A percentile compares a stretch with the other conserved stretches of the same genome.
Conservation (phyloP, 2,113 vertebrate genomes). For the Hydrolagus affinis region DNA sequence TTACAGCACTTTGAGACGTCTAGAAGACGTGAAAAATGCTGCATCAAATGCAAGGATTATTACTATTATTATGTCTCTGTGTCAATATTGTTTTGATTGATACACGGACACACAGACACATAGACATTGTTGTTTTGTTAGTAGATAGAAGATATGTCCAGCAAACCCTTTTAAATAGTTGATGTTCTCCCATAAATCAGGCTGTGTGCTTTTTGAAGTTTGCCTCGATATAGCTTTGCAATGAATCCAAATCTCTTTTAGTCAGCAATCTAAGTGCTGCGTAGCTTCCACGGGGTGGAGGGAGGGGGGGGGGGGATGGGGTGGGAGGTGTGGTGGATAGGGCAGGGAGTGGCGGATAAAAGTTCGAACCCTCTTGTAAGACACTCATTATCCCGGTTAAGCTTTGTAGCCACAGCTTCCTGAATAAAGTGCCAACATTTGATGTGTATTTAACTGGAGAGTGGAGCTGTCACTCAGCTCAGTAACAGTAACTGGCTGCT, state of each 20-base stretch:
- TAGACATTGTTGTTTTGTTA: not conserved
- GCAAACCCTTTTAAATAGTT: not conserved
- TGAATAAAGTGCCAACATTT: conserved; percentile 22
- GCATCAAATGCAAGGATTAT: too few species aligned
- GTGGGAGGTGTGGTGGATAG: too few species aligned
- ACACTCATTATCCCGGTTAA: conserved; percentile 9
- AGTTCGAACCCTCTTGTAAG: conserved; percentile 18
- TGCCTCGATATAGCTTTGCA: not conserved
- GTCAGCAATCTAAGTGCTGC: not conserved
- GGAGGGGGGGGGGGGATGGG: too few species aligned
- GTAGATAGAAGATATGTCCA: not conserved
- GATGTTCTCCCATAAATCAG: not conserved
- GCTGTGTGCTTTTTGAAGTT: not conserved
- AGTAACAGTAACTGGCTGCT: conserved; percentile 41
- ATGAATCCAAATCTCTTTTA: not conserved
- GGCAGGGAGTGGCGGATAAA: conserved; percentile 18
- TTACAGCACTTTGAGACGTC: too few species aligned
- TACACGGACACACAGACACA: too few species aligned
- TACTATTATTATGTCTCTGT: too few species aligned
- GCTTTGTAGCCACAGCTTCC: not conserved
- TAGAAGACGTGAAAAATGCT: too few species aligned
- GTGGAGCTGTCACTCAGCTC: conserved; percentile 40
- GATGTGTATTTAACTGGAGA: conserved; percentile 35
- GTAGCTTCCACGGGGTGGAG: not conserved
- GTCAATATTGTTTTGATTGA: too few species aligned